phyloP scores from a whole-genome alignment of 2,797 vertebrate species.

The Neosilurus hyrtlii region DNA sequence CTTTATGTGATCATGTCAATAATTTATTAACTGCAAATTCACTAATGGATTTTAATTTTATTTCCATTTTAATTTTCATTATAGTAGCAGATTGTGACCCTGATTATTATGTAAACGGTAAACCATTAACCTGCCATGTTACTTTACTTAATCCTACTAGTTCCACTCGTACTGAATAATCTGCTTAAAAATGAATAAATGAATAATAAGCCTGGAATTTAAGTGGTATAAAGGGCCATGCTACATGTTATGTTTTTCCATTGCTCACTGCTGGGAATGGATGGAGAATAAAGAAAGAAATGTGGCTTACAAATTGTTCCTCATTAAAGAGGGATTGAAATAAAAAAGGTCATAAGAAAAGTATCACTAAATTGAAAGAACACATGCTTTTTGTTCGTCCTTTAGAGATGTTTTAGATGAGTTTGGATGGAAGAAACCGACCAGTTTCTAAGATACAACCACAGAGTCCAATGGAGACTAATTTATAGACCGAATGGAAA shows the following conservation, averaged over 20 bases:
- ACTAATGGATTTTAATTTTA: neutral
- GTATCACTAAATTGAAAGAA: slow-evolving; percentile 24
- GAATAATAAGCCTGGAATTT: neutral
- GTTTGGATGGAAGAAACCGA: neutral
- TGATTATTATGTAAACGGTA: neutral
- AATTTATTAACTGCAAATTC: neutral
- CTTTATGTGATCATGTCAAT: neutral
- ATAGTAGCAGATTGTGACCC: neutral
- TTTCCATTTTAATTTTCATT: neutral
- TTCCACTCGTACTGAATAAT: neutral
- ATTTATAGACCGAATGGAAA: slow-evolving; percentile 17
- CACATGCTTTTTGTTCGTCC: slow-evolving; percentile 1
- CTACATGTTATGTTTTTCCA: neutral
- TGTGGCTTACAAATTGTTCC: slow-evolving; percentile 7
- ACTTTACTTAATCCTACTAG: neutral
- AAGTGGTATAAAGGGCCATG: neutral
- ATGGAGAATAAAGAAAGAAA: neutral
- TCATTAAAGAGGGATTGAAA: slow-evolving; percentile 32
- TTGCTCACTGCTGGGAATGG: neutral
- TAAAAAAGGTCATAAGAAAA: slow-evolving; percentile 25
- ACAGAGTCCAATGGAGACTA: neutral
- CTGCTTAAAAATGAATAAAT: slow-evolving; percentile 9
- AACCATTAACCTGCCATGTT: neutral
- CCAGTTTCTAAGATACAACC: neutral
- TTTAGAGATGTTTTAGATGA: slow-evolving; percentile 30